phyloP scores from a whole-genome alignment of 1,140 invertebrate species.

The Sipha flava region DNA sequence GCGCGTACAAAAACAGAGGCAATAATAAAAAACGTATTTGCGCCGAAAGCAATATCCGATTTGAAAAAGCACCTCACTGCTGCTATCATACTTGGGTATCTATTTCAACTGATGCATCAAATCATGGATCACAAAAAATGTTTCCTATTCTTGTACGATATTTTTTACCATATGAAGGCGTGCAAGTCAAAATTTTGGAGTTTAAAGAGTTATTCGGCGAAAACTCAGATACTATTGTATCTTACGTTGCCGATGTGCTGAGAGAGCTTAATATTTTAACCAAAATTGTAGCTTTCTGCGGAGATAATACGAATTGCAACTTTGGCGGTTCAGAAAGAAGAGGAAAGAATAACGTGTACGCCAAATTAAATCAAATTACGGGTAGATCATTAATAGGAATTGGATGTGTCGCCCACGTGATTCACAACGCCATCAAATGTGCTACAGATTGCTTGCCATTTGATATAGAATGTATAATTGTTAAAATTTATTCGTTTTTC shows the following conservation, averaged over 20 bases:
- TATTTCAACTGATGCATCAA: slow-evolving; percentile 36
- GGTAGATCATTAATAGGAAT: slow-evolving; percentile 33
- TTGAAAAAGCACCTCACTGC: slow-evolving; percentile 33
- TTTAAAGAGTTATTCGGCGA: slow-evolving; percentile 36
- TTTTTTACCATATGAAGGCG: slow-evolving; percentile 36
- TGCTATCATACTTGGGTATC: slow-evolving; percentile 34
- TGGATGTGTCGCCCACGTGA: slow-evolving; percentile 38
- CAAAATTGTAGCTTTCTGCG: slow-evolving; percentile 40
- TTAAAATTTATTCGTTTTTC: slow-evolving; percentile 41
- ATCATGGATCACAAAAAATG: slow-evolving; percentile 37
- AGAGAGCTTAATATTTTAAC: slow-evolving; percentile 33
- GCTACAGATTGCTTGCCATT: slow-evolving; percentile 37
- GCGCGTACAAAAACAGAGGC: slow-evolving; percentile 36
- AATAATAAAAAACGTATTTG: slow-evolving; percentile 36
- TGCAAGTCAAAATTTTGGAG: slow-evolving; percentile 38
- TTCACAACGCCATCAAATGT: slow-evolving; percentile 37
- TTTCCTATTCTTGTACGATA: slow-evolving; percentile 38
- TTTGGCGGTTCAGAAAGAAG: slow-evolving; percentile 38
- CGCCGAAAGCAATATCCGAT: slow-evolving; percentile 32
- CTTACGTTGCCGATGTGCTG: slow-evolving; percentile 11
- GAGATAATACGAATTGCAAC: slow-evolving; percentile 41
- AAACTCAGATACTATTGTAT: slow-evolving; percentile 34
- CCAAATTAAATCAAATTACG: slow-evolving; percentile 36
- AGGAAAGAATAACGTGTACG: slow-evolving; percentile 38
- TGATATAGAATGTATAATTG: slow-evolving; percentile 39